Percentiles rank a stretch among this genome's conserved stretches.
These are phyloP conservation scores for Craterocephalus amniculus DNA, from an alignment of 2,797 vertebrate species.

Conservation along the genomic window DNA sequence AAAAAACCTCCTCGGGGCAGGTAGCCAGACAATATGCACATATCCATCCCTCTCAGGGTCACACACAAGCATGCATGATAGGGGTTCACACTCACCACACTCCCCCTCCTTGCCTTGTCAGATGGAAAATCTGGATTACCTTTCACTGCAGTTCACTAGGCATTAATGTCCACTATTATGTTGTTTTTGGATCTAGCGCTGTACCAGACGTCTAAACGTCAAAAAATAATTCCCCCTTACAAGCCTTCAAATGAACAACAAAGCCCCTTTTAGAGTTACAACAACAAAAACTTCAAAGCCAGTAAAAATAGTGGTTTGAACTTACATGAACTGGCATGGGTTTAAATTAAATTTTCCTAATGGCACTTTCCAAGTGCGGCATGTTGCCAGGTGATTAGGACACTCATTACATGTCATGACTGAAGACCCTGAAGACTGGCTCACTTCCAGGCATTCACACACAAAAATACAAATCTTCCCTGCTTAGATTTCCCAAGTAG, in stretches of 20 bases:
- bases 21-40: slow-evolving; percentile 51
- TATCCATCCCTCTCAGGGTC: slow-evolving; percentile 21
- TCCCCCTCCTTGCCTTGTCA: slow-evolving; percentile 65
- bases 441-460: slow-evolving; percentile 51
- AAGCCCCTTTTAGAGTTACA: slow-evolving; percentile 7
- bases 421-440: slow-evolving; percentile 25
- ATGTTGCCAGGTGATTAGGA: slow-evolving; percentile 55
- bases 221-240: slow-evolving; percentile 55
- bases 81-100: slow-evolving; percentile 37
- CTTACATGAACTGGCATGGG: background rate
- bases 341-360: slow-evolving; percentile 24
- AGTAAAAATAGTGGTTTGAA: slow-evolving; percentile 4
- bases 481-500: slow-evolving; percentile 31
- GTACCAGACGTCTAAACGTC: slow-evolving; percentile 60
- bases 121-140: slow-evolving; percentile 80
- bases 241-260: slow-evolving; percentile 45
- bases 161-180: slow-evolving; percentile 72
- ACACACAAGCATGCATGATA: slow-evolving; percentile 52
- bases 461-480: slow-evolving; percentile 21
- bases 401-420: slow-evolving; percentile 37
- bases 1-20: slow-evolving; percentile 67
- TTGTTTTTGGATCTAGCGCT: slow-evolving; percentile 59
- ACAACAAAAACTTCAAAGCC: slow-evolving; percentile 25
- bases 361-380: slow-evolving; percentile 18
- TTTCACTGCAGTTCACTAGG: slow-evolving; percentile 71